A percentile compares a stretch with the other conserved stretches of the same genome.
Conservation (phyloP, 2,888 invertebrate species). For the Encarsia formosa region DNA sequence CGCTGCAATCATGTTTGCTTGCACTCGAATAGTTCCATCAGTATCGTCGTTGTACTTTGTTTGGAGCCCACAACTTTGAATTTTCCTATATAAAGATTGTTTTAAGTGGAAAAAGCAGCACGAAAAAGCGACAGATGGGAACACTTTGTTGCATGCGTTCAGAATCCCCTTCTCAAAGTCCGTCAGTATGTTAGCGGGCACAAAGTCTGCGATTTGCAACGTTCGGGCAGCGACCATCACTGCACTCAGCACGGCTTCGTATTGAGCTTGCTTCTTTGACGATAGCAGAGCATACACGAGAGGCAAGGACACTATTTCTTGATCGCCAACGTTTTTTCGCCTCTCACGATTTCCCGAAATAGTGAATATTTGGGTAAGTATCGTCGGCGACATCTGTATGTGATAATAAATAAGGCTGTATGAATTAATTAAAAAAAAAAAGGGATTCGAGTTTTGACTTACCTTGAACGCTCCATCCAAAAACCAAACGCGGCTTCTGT, state of each 20-base stretch:
- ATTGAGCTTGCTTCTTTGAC: too few species aligned
- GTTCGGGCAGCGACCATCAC: not conserved
- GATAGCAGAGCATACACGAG: not conserved
- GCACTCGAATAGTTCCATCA: not conserved
- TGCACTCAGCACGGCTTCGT: not conserved
- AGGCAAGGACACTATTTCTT: not conserved
- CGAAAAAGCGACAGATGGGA: not conserved
- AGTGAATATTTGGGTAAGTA: conserved; percentile 1
- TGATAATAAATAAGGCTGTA: too few species aligned
- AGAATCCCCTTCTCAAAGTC: not conserved
- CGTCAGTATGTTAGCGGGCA: not conserved
- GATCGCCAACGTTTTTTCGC: not conserved
- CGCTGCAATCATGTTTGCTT: not conserved
- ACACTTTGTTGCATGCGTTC: not conserved
- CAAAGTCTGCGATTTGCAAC: not conserved
- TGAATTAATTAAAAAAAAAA: not conserved
- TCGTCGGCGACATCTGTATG: not conserved
- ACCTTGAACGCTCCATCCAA: too few species aligned
- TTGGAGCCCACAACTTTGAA: not conserved
- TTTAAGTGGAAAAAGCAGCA: too few species aligned
- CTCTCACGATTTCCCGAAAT: not conserved
- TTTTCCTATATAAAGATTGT: too few species aligned
- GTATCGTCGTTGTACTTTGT: not conserved
- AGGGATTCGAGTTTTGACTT: not conserved
- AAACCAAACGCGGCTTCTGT: not conserved